These are phyloP conservation scores for Arizona elegans DNA, from an alignment of 2,113 vertebrate species.

Conservation along the genomic window DNA sequence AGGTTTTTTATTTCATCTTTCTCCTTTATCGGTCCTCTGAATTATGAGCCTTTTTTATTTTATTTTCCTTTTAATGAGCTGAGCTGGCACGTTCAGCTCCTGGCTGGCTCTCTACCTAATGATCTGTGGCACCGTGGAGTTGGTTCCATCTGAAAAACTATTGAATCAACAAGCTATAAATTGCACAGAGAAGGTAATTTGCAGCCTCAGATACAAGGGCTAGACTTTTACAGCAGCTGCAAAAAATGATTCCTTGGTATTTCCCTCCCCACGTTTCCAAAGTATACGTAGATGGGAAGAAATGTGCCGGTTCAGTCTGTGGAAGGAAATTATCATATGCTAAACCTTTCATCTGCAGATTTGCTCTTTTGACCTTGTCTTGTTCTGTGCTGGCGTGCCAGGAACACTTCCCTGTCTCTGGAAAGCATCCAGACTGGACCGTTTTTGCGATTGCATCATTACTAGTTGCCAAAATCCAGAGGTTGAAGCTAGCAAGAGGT, in stretches of 20 bases:
- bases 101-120: slow-evolving; percentile 25
- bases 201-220: slow-evolving; percentile 27
- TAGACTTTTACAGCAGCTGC: slow-evolving; percentile 41
- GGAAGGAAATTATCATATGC: neutral
- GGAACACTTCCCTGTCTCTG: neutral
- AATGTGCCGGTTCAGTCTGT: slow-evolving; percentile 23
- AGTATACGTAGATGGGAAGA: neutral
- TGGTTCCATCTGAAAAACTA: slow-evolving; percentile 30
- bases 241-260: slow-evolving; percentile 5
- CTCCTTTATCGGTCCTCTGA: neutral
- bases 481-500: neutral
- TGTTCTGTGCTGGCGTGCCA: neutral
- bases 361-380: neutral
- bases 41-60: neutral
- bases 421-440: neutral
- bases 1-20: neutral
- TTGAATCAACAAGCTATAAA: slow-evolving; percentile 42
- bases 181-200: slow-evolving; percentile 39
- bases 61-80: slow-evolving; percentile 38
- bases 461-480: neutral
- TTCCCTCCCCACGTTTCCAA: fast-evolving
- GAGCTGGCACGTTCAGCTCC: slow-evolving; percentile 19
- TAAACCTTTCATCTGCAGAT: neutral
- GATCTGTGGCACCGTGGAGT: slow-evolving; percentile 28
- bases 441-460: neutral